Base-by-base conservation (phyloP, 2,888 invertebrate species). In the Habrosyne pyritoides region DNA sequence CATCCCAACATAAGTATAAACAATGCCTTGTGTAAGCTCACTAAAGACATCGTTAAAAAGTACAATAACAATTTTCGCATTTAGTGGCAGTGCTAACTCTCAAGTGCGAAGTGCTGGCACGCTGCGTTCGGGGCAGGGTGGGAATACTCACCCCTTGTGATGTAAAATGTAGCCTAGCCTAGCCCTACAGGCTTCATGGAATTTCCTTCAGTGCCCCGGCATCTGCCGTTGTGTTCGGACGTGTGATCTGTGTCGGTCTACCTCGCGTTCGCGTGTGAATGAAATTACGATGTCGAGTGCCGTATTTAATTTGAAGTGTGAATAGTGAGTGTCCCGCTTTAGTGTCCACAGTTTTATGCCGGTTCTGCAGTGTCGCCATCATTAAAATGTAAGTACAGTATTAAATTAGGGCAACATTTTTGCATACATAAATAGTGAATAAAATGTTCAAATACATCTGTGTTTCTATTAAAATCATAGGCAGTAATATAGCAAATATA, bases 251-350 rank as follows among this genome's bases (percentile, higher is more conserved):
- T 71, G 81, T 63, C 67, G 51, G 60, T 64, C 61, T 69, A 60
- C 59, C 53, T 61, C 71, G 72, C 67, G 73, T 61, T 57, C 77
- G 84, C 79, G 82, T 81, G 80, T 84, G 83, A 68, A 75, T 78
- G 63, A 73, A 63, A 76, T 81, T 83, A 83, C 89, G 88, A 89
- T 87, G 87, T 79, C 76, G 67, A 76, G 84, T 83, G 84, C 64
- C 70, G 75, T 76, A 75, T 73, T 73, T 67, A 73, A 71, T 75
- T 77, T 66, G 57, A 77, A 73, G 81, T 83, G 85, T 79, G 77
- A 69, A 70, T 71, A 70, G 81, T 87, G 87, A 79, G 80, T 80
- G 81, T 65, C 73, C 63, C 59, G 63, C 50, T 58, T 54, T 67
- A 63, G 73, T 77, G 77, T 56, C 66, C 64, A 64, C 61, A 71